A percentile compares a stretch with the other conserved stretches of the same genome.
phyloP scores from a whole-genome alignment of 2,797 vertebrate species.

The Triplophysa yarkandensis region DNA sequence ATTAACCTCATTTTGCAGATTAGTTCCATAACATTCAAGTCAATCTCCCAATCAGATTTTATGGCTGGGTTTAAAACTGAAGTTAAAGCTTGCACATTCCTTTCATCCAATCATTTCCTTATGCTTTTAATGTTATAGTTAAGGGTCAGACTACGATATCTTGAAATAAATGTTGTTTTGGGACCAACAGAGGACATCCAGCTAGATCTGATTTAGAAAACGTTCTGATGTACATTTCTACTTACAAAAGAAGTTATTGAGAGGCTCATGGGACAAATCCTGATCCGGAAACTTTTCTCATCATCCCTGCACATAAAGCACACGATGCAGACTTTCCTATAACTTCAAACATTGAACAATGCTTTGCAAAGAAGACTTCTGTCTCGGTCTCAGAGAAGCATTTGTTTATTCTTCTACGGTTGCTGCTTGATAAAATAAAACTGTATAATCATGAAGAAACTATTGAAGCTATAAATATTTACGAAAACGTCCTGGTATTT shows the following conservation, averaged over 20 bases:
- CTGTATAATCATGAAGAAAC: constrained; percentile 8
- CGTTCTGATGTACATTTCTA: background rate
- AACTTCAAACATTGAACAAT: constrained; percentile 19
- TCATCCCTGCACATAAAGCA: constrained; percentile 35
- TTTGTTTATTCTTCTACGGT: background rate
- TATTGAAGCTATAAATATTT: background rate
- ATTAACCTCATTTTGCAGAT: constrained; percentile 16
- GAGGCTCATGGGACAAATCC: constrained; percentile 16
- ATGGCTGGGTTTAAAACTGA: background rate
- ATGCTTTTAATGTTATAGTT: background rate
- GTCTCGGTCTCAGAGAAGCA: background rate
- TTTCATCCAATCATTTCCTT: constrained; percentile 2
- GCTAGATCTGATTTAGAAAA: background rate
- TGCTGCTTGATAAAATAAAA: constrained; percentile 10
- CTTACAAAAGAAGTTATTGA: background rate
- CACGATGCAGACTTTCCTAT: constrained; percentile 37
- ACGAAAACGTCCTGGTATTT: background rate
- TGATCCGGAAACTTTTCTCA: constrained; percentile 15
- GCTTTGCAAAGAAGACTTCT: background rate
- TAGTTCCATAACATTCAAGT: constrained; percentile 27
- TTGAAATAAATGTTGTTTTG: background rate
- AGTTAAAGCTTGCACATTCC: background rate
- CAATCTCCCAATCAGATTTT: constrained; percentile 12
- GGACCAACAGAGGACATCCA: constrained; percentile 4
- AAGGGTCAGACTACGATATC: background rate